Conservation (phyloP, 37 sponge, comb jelly and placozoan genomes). For the Beroe ovata region DNA sequence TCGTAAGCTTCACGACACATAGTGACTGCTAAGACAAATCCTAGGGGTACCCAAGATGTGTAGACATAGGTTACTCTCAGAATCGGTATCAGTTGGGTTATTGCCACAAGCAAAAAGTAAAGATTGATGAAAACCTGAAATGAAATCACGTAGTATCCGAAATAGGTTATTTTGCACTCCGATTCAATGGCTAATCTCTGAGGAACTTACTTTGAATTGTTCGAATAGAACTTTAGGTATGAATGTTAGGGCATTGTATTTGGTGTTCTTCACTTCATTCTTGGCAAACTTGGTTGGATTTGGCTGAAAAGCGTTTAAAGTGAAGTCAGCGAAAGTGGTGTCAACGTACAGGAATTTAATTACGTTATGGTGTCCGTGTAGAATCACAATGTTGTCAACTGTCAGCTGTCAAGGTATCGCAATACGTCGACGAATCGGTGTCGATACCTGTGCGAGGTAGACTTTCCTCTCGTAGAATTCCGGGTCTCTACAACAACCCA, state of each 20-base stretch:
- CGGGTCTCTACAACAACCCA: slow-evolving; percentile 10
- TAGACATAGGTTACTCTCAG: slow-evolving; percentile 86
- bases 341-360: no score
- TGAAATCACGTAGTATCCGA: not conserved
- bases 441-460: slow-evolving; percentile 28
- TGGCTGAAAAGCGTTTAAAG: slow-evolving; percentile 12
- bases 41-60: slow-evolving; percentile 94
- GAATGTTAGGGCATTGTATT: slow-evolving; percentile 79
- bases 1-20: slow-evolving; percentile 85
- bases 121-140: slow-evolving; percentile 83
- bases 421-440: no score
- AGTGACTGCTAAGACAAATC: slow-evolving; percentile 83
- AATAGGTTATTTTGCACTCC: no score
- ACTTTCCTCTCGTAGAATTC: slow-evolving; percentile 48
- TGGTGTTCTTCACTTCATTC: slow-evolving; percentile 68
- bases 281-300: slow-evolving; percentile 50
- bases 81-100: slow-evolving; percentile 84
- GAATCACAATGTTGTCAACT: no score
- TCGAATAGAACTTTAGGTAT: slow-evolving; percentile 87
- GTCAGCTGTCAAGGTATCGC: no score
- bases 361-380: no score
- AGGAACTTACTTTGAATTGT: slow-evolving; percentile 83
- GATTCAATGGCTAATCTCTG: no score
- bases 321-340: no score
- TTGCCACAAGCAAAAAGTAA: slow-evolving; percentile 86